Base-by-base conservation (phyloP, 2,888 invertebrate genomes). In the Gisinianus flammeolus region DNA sequence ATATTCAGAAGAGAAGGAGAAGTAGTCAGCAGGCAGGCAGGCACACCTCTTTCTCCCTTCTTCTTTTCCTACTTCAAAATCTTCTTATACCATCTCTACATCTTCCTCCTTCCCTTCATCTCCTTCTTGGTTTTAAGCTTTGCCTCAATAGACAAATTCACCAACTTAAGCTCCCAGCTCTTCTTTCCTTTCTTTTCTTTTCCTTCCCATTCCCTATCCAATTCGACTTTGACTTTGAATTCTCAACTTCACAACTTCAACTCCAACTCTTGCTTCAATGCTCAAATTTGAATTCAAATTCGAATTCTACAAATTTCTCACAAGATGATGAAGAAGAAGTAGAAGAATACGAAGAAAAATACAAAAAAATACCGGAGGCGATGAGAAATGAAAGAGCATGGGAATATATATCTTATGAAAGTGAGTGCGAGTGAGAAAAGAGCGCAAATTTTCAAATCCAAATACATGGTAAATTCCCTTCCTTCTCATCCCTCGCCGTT, bases 1-100 rank as follows among this genome's bases (percentile, higher is more conserved):
- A 62, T 62, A 62, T 62, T 62, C 62, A 62, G 62, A 62, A 28
- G 12, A 62, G 62, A 62, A 16, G 24, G 62, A 62, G 62, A 12
- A 44, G 44, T 16, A 44, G 44, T 16, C 12, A 44, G 16, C 16
- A 4, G 44, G 44, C 12, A 44, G 16, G 19, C 44, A 28, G 4
- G 12, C 62, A 62, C 62, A 24, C 28, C 54, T 19, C 54, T 54
- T 54, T 54, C 54, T 19, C 16, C n/a, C 54, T 54, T n/a, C 44
- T 10, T 44, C 54, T 54, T n/a, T 54, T 19, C n/a, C 16, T 54
- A 16, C n/a, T 19, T 26, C 62, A 12, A 6, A 26, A 26, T 26
- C 62, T 12, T 28, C 16, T 5, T 62, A 22, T 28, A 26, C 62
- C 62, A 24, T 54, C 54, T n/a, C n/a, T n/a, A n/a, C n/a, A n/a